Evolutionary conservation across 2,888 invertebrate species (phyloP).

Genomic region (Nephrotoma guestfalica): DNA sequence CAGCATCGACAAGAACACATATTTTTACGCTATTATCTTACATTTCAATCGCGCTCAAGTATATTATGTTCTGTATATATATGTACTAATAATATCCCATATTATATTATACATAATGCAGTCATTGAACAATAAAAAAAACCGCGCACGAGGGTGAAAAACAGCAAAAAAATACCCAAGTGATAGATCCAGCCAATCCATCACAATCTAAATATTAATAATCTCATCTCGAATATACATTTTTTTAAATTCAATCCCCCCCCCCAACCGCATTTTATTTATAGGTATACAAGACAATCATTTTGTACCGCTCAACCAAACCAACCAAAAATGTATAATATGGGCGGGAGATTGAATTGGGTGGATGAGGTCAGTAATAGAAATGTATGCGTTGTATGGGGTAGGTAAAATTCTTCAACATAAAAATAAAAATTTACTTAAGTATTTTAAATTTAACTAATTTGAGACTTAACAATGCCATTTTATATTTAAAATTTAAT

Average conservation of each 20-base stretch:
- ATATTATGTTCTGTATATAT: not conserved
- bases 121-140: not conserved
- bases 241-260: not conserved
- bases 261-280: not conserved
- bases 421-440: not conserved
- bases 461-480: not conserved
- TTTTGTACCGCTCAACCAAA: not conserved
- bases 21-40: not conserved
- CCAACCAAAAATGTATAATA: not conserved
- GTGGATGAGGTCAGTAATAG: not conserved
- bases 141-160: not conserved
- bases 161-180: not conserved
- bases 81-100: not conserved
- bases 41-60: not conserved
- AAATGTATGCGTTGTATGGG: not conserved
- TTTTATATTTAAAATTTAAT: not conserved
- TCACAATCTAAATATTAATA: not conserved
- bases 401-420: not conserved
- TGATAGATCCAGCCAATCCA: not conserved
- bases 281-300: not conserved
- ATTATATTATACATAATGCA: not conserved
- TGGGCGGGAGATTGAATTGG: not conserved
- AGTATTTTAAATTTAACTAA: not conserved
- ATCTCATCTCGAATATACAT: not conserved
- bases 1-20: not conserved